Evolutionary conservation across 2,888 invertebrate genomes (phyloP).

Genomic region (Drosophila paranaensis): DNA sequence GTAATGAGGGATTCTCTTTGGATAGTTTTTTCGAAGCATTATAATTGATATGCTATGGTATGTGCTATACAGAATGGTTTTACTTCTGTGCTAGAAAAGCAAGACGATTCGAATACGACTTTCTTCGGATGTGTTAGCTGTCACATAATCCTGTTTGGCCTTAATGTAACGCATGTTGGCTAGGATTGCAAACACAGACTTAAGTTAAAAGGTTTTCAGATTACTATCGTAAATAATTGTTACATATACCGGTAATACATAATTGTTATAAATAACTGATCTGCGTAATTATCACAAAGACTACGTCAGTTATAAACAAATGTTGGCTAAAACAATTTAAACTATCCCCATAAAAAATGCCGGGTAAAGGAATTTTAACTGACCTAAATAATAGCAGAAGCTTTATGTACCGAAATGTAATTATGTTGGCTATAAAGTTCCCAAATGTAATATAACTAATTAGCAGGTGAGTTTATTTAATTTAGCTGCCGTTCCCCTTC

Average conservation of each 20-base stretch:
- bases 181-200: no score
- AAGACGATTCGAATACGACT: no score
- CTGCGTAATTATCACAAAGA: no score
- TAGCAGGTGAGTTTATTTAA: slow-evolving; percentile 23
- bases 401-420: background rate
- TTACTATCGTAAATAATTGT: background rate
- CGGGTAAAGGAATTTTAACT: background rate
- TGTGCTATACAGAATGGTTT: background rate
- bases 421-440: background rate
- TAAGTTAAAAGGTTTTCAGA: background rate
- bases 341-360: no score
- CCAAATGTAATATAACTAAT: slow-evolving; percentile 10
- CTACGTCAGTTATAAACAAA: no score
- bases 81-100: no score
- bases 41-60: background rate
- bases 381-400: background rate
- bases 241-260: background rate
- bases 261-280: background rate
- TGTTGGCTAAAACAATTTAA: no score
- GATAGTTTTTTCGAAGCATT: background rate
- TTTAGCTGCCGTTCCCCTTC: slow-evolving; percentile 9
- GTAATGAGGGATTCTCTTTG: background rate
- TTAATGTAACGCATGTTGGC: no score
- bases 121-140: no score
- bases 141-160: no score